phyloP scores from a whole-genome alignment of 2,888 invertebrate genomes.

The Ennomos fuscantarius region DNA sequence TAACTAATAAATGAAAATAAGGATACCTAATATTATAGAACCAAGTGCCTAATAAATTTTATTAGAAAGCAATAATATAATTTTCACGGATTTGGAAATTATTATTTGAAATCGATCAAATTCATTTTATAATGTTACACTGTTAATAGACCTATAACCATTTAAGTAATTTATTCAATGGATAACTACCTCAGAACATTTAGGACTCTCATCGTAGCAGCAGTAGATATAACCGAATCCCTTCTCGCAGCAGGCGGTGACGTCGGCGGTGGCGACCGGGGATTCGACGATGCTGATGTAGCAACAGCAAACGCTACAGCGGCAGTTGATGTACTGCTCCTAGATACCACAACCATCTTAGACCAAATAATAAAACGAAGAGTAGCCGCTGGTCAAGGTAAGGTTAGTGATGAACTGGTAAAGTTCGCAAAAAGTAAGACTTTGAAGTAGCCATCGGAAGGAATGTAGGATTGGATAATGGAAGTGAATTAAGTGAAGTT shows the following conservation, averaged over 20 bases:
- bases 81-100: too few relatives aligned
- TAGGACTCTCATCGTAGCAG: conserved; percentile 96
- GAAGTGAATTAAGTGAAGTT: not conserved
- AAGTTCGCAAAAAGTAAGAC: conserved; percentile 1
- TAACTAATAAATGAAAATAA: too few relatives aligned
- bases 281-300: conserved; percentile 94
- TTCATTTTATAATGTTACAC: too few relatives aligned
- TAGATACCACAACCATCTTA: conserved; percentile 57
- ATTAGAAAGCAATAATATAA: too few relatives aligned
- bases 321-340: conserved; percentile 94
- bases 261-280: conserved; percentile 86
- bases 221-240: conserved; percentile 94
- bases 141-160: too few relatives aligned
- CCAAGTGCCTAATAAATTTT: too few relatives aligned
- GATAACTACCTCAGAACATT: conserved; percentile 89
- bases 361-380: not conserved
- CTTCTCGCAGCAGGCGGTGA: conserved; percentile 79
- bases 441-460: not conserved
- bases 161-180: too few relatives aligned
- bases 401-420: not conserved
- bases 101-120: too few relatives aligned
- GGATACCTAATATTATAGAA: too few relatives aligned
- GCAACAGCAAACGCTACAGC: conserved; percentile 96
- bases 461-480: not conserved
- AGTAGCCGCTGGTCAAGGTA: not conserved